Percentiles rank a stretch among this genome's conserved stretches.
Conservation (phyloP, 2,888 invertebrate genomes). For the Dicyrtomina minuta region DNA sequence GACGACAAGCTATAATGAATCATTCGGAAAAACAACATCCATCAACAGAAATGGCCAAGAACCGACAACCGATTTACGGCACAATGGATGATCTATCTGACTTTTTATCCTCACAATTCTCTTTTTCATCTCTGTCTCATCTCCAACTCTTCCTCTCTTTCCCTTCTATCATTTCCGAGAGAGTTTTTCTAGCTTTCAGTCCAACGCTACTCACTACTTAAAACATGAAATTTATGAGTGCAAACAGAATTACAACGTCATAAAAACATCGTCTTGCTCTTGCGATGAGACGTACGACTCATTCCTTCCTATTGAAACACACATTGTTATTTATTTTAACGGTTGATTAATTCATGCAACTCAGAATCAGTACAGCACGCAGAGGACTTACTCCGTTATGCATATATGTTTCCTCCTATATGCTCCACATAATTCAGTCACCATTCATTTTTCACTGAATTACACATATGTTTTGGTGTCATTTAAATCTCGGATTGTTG, state of each 20-base stretch:
- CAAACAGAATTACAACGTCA: neutral
- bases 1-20: slow-evolving; percentile 37
- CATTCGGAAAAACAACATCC: slow-evolving; percentile 40
- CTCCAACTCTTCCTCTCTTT: slow-evolving; percentile 5
- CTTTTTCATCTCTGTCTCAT: slow-evolving; percentile 11
- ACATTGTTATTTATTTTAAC: no score
- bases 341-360: no score
- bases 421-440: neutral
- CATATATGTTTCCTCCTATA: no score
- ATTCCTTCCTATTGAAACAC: no score
- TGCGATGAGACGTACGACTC: no score
- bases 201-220: neutral
- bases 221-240: slow-evolving; percentile 5
- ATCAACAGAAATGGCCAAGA: slow-evolving; percentile 28
- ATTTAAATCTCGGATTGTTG: no score
- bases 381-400: no score
- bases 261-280: no score
- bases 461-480: no score
- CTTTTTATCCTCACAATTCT: slow-evolving; percentile 19
- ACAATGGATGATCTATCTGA: slow-evolving; percentile 37
- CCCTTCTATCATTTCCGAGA: slow-evolving; percentile 2
- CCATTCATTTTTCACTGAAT: no score
- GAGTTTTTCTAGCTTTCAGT: neutral
- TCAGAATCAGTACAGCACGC: no score
- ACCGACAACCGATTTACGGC: slow-evolving; percentile 33